These are phyloP conservation scores for Apodemus speciosus DNA, from an alignment of 2,113 vertebrate genomes.

Conservation along the genomic window DNA sequence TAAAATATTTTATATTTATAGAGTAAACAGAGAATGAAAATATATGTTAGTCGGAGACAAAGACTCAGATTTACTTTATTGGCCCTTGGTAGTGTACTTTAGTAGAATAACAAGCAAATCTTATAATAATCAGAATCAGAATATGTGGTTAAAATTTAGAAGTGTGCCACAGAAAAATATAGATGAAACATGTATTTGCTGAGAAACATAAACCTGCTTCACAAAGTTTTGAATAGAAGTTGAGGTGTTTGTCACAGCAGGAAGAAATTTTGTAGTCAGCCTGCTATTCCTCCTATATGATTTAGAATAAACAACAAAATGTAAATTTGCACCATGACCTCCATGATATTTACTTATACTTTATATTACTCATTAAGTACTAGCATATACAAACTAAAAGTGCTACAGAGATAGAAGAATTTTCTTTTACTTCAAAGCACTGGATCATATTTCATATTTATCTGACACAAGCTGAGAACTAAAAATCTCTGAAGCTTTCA, in stretches of 20 bases:
- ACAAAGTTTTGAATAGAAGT: neutral
- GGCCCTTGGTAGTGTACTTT: slow-evolving; percentile 9
- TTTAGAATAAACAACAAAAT: neutral
- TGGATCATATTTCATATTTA: neutral
- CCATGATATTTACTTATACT: neutral
- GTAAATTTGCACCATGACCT: neutral
- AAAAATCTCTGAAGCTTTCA: neutral
- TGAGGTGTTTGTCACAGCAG: neutral
- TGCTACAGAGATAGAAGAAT: neutral
- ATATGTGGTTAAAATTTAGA: slow-evolving; percentile 48
- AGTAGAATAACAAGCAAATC: slow-evolving; percentile 33
- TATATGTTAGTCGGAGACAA: neutral
- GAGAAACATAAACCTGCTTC: neutral
- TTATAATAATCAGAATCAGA: slow-evolving; percentile 50
- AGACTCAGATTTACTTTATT: slow-evolving; percentile 47
- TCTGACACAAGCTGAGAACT: neutral
- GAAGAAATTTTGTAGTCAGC: neutral
- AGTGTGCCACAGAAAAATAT: neutral
- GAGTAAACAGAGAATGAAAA: neutral
- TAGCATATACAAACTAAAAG: neutral
- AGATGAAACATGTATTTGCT: neutral
- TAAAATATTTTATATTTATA: slow-evolving; percentile 64
- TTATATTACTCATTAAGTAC: slow-evolving; percentile 11
- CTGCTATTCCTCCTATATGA: neutral
- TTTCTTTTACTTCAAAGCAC: neutral